These are phyloP conservation scores for Chloroceryle inda DNA, from an alignment of 2,797 vertebrate genomes.

Conservation along the genomic window DNA sequence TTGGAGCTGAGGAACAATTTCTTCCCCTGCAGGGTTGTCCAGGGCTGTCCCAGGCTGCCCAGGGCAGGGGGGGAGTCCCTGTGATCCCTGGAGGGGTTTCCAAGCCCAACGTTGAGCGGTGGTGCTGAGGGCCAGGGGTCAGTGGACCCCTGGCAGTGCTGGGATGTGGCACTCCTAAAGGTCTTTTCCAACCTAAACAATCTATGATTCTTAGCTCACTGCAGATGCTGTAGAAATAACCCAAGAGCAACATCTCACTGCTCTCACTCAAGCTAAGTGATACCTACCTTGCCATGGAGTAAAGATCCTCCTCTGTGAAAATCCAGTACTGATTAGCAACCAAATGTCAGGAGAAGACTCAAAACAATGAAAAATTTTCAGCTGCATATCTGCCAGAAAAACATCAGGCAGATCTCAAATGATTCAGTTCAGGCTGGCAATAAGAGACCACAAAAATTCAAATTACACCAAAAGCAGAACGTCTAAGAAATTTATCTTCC, in stretches of 20 bases:
- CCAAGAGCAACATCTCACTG: background rate
- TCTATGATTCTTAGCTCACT: background rate
- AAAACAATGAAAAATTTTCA: background rate
- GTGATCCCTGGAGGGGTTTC: background rate
- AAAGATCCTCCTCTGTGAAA: background rate
- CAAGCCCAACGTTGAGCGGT: background rate
- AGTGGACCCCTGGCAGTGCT: background rate
- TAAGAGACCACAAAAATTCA: slow-evolving; percentile 25
- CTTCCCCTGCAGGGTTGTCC: too few species aligned
- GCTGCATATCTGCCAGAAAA: background rate
- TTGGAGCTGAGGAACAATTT: too few species aligned
- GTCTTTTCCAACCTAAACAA: background rate
- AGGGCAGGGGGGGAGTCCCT: too few species aligned
- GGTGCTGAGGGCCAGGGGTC: background rate
- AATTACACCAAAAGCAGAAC: background rate
- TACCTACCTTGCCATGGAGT: background rate
- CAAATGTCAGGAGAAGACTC: background rate
- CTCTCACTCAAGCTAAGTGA: background rate
- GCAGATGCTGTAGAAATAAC: accelerated
- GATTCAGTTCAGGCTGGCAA: background rate
- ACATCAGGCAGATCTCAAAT: background rate
- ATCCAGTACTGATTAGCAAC: background rate
- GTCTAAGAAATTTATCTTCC: background rate
- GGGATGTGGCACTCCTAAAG: background rate
- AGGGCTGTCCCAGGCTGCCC: too few species aligned